A percentile compares a stretch with the other conserved stretches of the same genome.
These are phyloP conservation scores for Xiphophorus couchianus DNA, from an alignment of 2,113 vertebrate genomes.

Conservation along the genomic window DNA sequence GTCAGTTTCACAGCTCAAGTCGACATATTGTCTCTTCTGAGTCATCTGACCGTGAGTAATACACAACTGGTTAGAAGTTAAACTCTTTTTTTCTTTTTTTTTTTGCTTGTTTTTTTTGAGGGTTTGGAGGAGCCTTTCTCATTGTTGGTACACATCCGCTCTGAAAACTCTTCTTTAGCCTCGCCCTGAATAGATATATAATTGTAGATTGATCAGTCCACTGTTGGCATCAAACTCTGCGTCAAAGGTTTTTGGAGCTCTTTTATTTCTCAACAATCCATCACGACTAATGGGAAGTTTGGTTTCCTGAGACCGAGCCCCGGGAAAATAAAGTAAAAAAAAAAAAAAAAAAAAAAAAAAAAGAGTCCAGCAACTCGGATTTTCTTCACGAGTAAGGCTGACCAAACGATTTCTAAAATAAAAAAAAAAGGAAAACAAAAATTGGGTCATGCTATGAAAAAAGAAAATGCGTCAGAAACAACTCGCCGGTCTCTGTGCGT, in stretches of 20 bases:
- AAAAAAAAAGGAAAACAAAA: not conserved
- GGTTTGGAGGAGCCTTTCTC: no score
- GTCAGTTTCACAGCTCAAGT: no score
- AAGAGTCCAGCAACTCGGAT: not conserved
- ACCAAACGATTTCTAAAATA: not conserved
- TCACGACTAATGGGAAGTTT: no score
- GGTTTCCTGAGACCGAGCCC: no score
- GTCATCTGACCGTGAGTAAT: not conserved
- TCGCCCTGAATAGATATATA: no score
- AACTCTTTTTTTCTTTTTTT: not conserved
- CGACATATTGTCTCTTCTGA: not conserved
- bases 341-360: not conserved
- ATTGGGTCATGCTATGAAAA: not conserved
- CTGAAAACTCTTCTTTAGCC: no score
- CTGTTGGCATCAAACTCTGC: no score
- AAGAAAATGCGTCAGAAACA: not conserved
- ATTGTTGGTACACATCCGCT: no score
- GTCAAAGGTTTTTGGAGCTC: no score
- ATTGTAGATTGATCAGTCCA: no score
- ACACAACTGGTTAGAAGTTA: not conserved
- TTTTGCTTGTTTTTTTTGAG: no score
- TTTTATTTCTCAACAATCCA: no score
- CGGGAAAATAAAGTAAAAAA: not conserved
- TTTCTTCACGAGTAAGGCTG: not conserved
- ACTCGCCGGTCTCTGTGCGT: not conserved